phyloP scores from a whole-genome alignment of 2,113 vertebrate genomes.

The Tursiops truncatus region DNA sequence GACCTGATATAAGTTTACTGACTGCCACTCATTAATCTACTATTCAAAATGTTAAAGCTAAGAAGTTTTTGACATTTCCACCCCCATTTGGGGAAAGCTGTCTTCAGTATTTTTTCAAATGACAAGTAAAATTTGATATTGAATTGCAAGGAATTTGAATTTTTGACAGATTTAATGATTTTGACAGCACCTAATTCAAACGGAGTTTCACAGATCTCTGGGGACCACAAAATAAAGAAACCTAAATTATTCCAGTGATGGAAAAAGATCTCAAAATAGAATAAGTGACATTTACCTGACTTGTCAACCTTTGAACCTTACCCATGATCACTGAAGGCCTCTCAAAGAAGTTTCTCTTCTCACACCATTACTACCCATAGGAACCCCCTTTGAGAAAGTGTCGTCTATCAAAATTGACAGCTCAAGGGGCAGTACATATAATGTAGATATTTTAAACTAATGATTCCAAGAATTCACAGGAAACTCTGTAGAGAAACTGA shows the following conservation, averaged over 20 bases:
- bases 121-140: conserved; percentile 63
- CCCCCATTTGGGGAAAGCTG: neutral
- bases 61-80: conserved; percentile 49
- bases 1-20: neutral
- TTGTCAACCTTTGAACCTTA: conserved; percentile 23
- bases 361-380: neutral
- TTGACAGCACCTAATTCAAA: conserved; percentile 64
- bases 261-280: conserved; percentile 30
- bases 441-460: neutral
- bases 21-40: conserved; percentile 39
- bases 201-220: neutral
- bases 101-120: conserved; percentile 54
- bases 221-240: conserved; percentile 27
- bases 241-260: neutral
- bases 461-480: neutral
- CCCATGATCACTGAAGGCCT: neutral
- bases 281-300: conserved; percentile 25
- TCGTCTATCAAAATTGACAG: neutral
- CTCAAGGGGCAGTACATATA: neutral
- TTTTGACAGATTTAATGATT: conserved; percentile 59
- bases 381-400: rapidly evolving
- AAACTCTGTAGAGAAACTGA: neutral
- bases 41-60: conserved; percentile 47
- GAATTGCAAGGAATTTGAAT: conserved; percentile 59
- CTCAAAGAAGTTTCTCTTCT: neutral